Evolutionary conservation across 2,113 vertebrate genomes (phyloP).

Genomic region (Crotalus horridus): DNA sequence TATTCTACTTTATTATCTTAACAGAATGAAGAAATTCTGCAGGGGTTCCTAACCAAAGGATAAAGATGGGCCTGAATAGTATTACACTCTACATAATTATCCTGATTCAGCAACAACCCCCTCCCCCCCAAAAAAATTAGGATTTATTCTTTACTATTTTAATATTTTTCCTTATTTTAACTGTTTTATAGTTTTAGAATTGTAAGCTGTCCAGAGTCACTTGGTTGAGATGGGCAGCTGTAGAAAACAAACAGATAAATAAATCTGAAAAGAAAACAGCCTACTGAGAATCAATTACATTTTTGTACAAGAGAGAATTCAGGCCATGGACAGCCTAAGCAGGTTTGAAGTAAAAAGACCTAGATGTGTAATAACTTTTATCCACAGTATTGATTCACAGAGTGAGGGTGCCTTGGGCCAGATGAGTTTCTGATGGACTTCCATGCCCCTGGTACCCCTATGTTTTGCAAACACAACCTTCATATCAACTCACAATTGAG

Average conservation of each 20-base stretch:
- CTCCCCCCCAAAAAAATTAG: constrained; percentile 70
- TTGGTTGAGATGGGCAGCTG: neutral
- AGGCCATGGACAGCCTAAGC: constrained; percentile 82
- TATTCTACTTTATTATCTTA: constrained; percentile 8
- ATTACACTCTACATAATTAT: constrained; percentile 79
- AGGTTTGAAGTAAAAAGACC: constrained; percentile 78
- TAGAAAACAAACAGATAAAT: neutral
- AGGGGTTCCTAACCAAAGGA: constrained; percentile 12
- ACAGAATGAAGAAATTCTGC: neutral
- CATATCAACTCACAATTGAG: constrained; percentile 26
- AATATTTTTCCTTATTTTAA: neutral
- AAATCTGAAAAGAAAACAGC: constrained; percentile 86
- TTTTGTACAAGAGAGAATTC: constrained; percentile 86
- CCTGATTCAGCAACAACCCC: constrained; percentile 62
- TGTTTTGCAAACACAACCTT: constrained; percentile 32
- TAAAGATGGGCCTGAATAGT: constrained; percentile 48
- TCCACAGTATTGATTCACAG: constrained; percentile 53
- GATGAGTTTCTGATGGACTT: neutral
- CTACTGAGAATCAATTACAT: constrained; percentile 81
- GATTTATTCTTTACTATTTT: constrained; percentile 68
- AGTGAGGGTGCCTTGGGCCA: constrained; percentile 27
- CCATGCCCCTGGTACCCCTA: constrained; percentile 41
- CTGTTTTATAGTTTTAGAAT: neutral
- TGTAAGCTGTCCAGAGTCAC: neutral
- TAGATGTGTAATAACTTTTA: constrained; percentile 75